These are phyloP conservation scores for Dynastes grantii DNA, from an alignment of 2,888 invertebrate species.

Conservation along the genomic window DNA sequence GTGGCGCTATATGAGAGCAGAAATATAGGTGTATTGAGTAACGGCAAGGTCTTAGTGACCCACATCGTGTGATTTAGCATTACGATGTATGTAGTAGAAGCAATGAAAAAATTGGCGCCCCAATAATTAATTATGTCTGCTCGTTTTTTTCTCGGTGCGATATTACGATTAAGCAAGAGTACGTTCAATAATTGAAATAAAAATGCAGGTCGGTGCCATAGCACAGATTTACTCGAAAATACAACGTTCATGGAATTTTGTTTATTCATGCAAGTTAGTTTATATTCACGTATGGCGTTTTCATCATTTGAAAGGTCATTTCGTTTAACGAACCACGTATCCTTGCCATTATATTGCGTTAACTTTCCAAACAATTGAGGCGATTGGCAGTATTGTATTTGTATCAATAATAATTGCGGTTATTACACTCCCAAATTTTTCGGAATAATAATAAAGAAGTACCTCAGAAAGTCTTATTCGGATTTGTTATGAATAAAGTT, in stretches of 20 bases:
- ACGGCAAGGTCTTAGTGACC: slow-evolving; percentile 46
- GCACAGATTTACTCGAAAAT: background rate
- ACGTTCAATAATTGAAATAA: slow-evolving; percentile 25
- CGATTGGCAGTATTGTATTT: no score
- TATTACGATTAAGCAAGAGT: slow-evolving; percentile 39
- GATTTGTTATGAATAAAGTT: no score
- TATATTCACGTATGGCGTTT: background rate
- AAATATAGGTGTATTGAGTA: slow-evolving; percentile 39
- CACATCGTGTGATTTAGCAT: slow-evolving; percentile 45
- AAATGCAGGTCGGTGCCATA: slow-evolving; percentile 23
- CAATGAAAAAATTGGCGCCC: slow-evolving; percentile 45
- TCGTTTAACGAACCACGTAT: no score
- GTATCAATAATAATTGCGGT: no score
- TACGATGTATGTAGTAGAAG: slow-evolving; percentile 34
- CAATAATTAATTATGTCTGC: slow-evolving; percentile 47
- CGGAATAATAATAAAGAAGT: no score
- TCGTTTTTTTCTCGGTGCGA: slow-evolving; percentile 2
- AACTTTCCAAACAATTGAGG: no score
- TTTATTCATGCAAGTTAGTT: slow-evolving; percentile 2
- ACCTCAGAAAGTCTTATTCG: no score
- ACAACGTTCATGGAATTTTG: background rate
- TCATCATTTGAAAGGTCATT: background rate
- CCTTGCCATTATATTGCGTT: no score
- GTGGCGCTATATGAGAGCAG: slow-evolving; percentile 42
- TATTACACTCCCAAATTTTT: no score